A percentile compares a stretch with the other conserved stretches of the same genome.
These are phyloP conservation scores for Molorchus minor DNA, from an alignment of 2,888 invertebrate species.

Conservation along the genomic window DNA sequence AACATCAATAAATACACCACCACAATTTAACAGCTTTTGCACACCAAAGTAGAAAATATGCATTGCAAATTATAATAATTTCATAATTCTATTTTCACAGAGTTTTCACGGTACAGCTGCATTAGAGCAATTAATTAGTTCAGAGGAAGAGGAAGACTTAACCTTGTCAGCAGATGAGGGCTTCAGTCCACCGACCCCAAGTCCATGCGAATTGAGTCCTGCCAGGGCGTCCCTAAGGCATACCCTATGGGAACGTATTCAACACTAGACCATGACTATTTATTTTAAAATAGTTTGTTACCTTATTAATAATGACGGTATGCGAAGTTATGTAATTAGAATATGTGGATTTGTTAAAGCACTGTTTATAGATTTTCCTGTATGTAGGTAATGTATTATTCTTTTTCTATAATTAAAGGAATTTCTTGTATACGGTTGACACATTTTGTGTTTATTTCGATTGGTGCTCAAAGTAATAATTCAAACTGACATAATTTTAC, in stretches of 20 bases:
- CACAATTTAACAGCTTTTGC: slow-evolving; percentile 5
- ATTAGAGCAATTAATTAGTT: slow-evolving; percentile 58
- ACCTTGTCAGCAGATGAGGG: slow-evolving; percentile 62
- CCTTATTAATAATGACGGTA: slow-evolving; percentile 12
- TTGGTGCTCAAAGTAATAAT: slow-evolving; percentile 19
- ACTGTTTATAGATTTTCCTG: slow-evolving; percentile 25
- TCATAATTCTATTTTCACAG: slow-evolving; percentile 45
- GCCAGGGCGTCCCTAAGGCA: slow-evolving; percentile 55
- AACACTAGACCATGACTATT: slow-evolving; percentile 43
- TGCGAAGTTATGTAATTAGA: slow-evolving; percentile 14
- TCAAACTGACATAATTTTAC: slow-evolving; percentile 1
- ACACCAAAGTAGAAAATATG: no score
- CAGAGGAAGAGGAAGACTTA: slow-evolving; percentile 60
- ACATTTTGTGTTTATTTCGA: not conserved
- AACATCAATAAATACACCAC: no score
- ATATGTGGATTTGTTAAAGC: slow-evolving; percentile 24
- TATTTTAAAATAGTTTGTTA: slow-evolving; percentile 25
- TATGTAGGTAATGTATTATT: slow-evolving; percentile 42
- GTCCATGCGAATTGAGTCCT: slow-evolving; percentile 60
- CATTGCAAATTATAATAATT: no score
- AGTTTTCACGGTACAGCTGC: slow-evolving; percentile 64
- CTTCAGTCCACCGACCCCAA: slow-evolving; percentile 63
- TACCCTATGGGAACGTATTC: slow-evolving; percentile 54
- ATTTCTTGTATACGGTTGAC: not conserved
- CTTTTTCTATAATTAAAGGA: slow-evolving; percentile 4